These are phyloP conservation scores for Yponomeuta evonymella DNA, from an alignment of 2,888 invertebrate species.

Conservation along the genomic window DNA sequence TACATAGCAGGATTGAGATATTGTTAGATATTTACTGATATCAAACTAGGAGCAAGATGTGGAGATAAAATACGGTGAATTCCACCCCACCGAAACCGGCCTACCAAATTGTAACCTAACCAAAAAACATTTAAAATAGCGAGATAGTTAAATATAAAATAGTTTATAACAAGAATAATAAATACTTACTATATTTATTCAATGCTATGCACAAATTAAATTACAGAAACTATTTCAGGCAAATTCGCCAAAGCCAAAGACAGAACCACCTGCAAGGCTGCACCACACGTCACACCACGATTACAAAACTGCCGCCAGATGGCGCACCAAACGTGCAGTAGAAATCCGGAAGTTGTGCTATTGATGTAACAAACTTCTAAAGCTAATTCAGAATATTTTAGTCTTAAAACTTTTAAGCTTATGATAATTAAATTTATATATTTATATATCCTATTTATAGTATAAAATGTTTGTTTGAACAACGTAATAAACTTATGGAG, in stretches of 20 bases:
- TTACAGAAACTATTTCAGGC: slow-evolving; percentile 40
- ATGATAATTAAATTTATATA: background rate
- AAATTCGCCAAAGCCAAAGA: slow-evolving; percentile 34
- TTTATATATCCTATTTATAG: background rate
- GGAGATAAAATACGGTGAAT: slow-evolving; percentile 18
- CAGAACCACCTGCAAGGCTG: slow-evolving; percentile 30
- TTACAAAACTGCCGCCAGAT: slow-evolving; percentile 41
- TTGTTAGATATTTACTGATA: background rate
- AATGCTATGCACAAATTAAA: slow-evolving; percentile 37
- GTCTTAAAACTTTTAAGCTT: background rate
- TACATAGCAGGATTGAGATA: background rate
- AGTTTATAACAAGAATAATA: background rate
- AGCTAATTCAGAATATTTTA: background rate
- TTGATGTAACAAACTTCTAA: slow-evolving; percentile 35
- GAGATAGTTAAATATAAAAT: slow-evolving; percentile 19
- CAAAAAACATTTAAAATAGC: background rate
- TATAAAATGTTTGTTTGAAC: background rate
- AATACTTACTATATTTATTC: slow-evolving; percentile 35
- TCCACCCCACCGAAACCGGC: slow-evolving; percentile 46
- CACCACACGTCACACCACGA: slow-evolving; percentile 61
- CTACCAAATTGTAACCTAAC: background rate
- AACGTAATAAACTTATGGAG: no score
- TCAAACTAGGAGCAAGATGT: background rate
- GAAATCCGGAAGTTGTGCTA: slow-evolving; percentile 22
- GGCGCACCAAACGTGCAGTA: slow-evolving; percentile 33